Percentiles rank a stretch among this genome's conserved stretches.
Evolutionary conservation across 2,113 vertebrate species (phyloP).

Genomic region (Cyanoderma ruficeps): DNA sequence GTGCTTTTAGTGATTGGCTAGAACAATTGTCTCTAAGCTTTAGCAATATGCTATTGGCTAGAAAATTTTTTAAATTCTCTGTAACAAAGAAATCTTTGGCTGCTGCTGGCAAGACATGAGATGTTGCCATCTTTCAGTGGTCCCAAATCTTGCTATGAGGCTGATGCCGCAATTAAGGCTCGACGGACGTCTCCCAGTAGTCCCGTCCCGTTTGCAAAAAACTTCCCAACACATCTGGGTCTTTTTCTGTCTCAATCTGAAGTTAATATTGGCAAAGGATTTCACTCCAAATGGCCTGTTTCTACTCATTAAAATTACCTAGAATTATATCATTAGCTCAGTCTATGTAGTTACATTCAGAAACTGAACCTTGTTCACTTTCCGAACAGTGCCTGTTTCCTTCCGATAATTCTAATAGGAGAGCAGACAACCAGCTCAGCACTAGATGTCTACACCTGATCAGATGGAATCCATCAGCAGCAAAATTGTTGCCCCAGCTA

Average conservation of each 20-base stretch:
- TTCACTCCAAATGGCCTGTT: neutral
- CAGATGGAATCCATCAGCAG: neutral
- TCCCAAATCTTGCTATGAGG: too few species aligned
- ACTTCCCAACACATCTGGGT: neutral
- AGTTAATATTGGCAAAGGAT: neutral
- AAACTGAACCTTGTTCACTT: neutral
- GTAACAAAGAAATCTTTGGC: too few species aligned
- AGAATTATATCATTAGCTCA: neutral
- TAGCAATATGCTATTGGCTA: too few species aligned
- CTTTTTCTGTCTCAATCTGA: neutral
- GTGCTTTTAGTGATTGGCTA: too few species aligned
- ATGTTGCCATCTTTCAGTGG: too few species aligned
- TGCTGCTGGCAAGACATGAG: too few species aligned
- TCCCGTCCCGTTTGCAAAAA: too few species aligned
- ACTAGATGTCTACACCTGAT: slow-evolving; percentile 24
- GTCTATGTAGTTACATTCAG: neutral
- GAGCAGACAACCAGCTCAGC: neutral
- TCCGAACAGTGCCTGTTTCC: neutral
- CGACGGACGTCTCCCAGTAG: too few species aligned
- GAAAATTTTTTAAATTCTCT: too few species aligned
- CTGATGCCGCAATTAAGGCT: too few species aligned
- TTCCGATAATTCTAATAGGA: neutral
- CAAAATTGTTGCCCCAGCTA: neutral
- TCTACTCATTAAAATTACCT: slow-evolving; percentile 15
- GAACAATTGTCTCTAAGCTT: too few species aligned